Evolutionary conservation across 1,140 invertebrate species (phyloP), one percentile per base, ranked within the genome.

Genomic region (Platyura marginata): DNA sequence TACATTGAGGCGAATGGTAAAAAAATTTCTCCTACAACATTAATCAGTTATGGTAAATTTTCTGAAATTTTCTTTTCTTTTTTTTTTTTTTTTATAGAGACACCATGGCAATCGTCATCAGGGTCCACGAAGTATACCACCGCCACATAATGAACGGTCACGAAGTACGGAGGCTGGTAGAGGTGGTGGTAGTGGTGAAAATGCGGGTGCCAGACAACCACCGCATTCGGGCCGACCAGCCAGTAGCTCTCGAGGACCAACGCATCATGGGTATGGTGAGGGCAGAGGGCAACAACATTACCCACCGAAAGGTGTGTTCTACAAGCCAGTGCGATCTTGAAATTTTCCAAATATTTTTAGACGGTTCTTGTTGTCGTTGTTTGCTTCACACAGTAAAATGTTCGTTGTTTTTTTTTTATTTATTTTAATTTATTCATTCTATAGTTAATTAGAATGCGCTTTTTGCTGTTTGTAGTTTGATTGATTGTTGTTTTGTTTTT

Each of bases 1-100:
- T 56, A 91, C 87, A 20, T 61, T 92, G 21, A 66, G 85, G 50
- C 70, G 85, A 65, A 90, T 87, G 79, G 74, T 77, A 61, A 65
- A 48, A n/a, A n/a, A n/a, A n/a, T n/a, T n/a, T n/a, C n/a, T n/a
- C n/a, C n/a, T n/a, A n/a, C n/a, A n/a, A n/a, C n/a, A n/a, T n/a
- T n/a, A n/a, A n/a, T n/a, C 49, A 18, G 47, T 20, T 29, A 25
- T 13, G 44, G 38, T 40, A 20, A 46, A 38, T 15, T 39, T 40
- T 10, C 41, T 42, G 16, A 23, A 47, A 49, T 43, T 15, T 35
- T 8, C 21, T 39, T 15, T 44, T 22, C 39, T 36, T 23, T 42
- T 43, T 20, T 23, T 34, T 25, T 3, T 29, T 23, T 2, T 35
- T 51, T 55, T 56, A 46, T 55, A 69, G 54, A 66, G 65, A n/a